Evolutionary conservation across 2,888 invertebrate genomes (phyloP), one percentile per base, ranked within the genome.

Genomic region (Drosophila setosimentum): DNA sequence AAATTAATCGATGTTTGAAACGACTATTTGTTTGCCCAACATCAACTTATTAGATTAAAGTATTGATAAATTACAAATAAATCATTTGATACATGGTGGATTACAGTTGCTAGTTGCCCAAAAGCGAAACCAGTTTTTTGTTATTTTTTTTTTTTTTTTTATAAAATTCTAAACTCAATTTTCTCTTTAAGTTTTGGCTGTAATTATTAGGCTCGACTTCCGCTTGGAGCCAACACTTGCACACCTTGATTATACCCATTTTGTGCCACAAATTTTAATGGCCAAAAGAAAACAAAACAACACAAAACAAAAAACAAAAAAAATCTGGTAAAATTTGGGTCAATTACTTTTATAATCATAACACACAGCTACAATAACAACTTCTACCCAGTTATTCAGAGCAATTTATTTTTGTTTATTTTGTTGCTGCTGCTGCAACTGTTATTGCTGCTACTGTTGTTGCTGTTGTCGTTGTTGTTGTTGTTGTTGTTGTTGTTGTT

Each of bases 311-410:
- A 48, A 45, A 40, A 40, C 5, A 51, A 45, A 45, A 59, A 60
- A 63, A 80, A 71, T 78, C 67, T 63, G 67, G 35, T 57, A 50
- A 58, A 76, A 84, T 84, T 82, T 87, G 78, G 84, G 84, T 84
- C 85, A 84, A 84, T 87, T 84, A 84, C 82, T 76, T 69, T 67
- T 79, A 79, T 82, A 84, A 84, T 87, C 84, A 87, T 76, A 84
- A 82, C 82, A 84, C 68, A 72, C 51, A 59, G 49, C 60, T 37
- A 63, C 51, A 49, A 65, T 33, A 59, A 37, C 66, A 76, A 80
- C 63, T 79, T 51, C 51, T 60, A 48, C 33, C 50, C 60, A 55
- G 67, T 42, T 76, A 76, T 68, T 76, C 42, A 54, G 59, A 80
- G 45, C 66, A 66, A 72, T 76, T 70, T 68, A 54, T 53, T 57